Percentiles rank a stretch among this genome's conserved stretches.
Conservation (phyloP, 2,888 invertebrate species). For the Myopa testacea region DNA sequence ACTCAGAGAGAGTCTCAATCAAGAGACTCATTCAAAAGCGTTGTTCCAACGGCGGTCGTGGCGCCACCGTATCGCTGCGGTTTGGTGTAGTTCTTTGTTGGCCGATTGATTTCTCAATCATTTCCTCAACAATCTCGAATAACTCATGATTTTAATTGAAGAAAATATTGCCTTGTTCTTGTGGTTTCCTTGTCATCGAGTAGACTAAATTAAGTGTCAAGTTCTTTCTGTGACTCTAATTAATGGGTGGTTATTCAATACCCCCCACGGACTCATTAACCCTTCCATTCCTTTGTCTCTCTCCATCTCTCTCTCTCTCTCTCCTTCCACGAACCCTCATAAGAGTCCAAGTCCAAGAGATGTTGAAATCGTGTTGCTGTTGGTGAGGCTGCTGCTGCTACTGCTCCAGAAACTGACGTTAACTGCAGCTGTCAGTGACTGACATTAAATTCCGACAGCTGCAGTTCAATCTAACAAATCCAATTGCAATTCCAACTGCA, state of each 20-base stretch:
- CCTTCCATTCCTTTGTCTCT: no score
- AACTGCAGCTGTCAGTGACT: slow-evolving; percentile 10
- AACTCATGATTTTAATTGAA: background rate
- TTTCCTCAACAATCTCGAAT: background rate
- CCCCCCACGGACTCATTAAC: no score
- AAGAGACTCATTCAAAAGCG: background rate
- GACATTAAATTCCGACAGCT: slow-evolving; percentile 1
- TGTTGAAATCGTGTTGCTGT: slow-evolving; percentile 7
- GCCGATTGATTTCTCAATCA: background rate
- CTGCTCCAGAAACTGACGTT: slow-evolving; percentile 6
- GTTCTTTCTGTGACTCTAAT: background rate
- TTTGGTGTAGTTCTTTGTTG: background rate
- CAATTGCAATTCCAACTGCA: slow-evolving; percentile 1
- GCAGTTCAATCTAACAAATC: slow-evolving; percentile 11
- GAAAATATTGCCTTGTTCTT: background rate
- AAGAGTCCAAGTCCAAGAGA: no score
- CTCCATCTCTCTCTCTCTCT: no score
- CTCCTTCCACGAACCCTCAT: no score
- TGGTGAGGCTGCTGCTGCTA: slow-evolving; percentile 36
- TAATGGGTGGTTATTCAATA: background rate
- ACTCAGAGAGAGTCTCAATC: no score
- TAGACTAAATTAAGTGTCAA: background rate
- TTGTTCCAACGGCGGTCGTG: slow-evolving; percentile 12
- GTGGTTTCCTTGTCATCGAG: slow-evolving; percentile 4
- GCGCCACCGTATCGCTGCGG: slow-evolving; percentile 7